Conservation (phyloP, 2,113 vertebrate genomes). For the Thalassarche chlororhynchos region DNA sequence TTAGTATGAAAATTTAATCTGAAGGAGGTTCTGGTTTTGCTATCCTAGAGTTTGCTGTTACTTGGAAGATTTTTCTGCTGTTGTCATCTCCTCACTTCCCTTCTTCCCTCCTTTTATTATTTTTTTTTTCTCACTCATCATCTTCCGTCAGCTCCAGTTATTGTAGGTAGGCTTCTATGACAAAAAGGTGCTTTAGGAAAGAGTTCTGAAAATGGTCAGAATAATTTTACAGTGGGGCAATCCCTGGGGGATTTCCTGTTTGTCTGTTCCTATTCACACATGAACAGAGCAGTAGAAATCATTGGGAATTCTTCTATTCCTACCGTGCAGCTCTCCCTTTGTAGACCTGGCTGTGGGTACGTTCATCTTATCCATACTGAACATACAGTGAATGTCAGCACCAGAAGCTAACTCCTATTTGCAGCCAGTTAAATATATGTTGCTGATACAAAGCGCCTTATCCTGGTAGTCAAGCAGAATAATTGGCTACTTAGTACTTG, state of each 20-base stretch:
- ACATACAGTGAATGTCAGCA: background rate
- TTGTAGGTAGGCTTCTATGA: conserved; percentile 37
- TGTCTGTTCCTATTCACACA: conserved; percentile 33
- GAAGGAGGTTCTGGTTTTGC: conserved; percentile 54
- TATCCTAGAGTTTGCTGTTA: conserved; percentile 41
- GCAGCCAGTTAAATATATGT: background rate
- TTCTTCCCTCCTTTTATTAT: conserved; percentile 14
- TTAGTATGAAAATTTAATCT: conserved; percentile 73
- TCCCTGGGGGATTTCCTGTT: conserved; percentile 45
- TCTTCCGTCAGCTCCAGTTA: conserved; percentile 35
- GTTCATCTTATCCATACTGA: background rate
- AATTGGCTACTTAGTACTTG: background rate
- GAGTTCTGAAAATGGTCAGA: conserved; percentile 49
- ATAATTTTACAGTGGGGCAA: conserved; percentile 57
- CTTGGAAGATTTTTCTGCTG: conserved; percentile 50
- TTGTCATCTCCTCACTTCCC: conserved; percentile 29
- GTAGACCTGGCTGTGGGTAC: background rate
- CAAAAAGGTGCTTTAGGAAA: conserved; percentile 51
- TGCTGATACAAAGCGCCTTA: background rate
- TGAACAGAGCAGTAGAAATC: conserved; percentile 20
- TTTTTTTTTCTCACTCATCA: conserved; percentile 50
- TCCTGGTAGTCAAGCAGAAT: background rate
- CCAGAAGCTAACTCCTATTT: background rate
- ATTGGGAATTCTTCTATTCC: conserved; percentile 16
- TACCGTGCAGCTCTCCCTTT: background rate